Evolutionary conservation across 2,113 vertebrate genomes (phyloP).

Genomic region (Pollimyrus isidori): DNA sequence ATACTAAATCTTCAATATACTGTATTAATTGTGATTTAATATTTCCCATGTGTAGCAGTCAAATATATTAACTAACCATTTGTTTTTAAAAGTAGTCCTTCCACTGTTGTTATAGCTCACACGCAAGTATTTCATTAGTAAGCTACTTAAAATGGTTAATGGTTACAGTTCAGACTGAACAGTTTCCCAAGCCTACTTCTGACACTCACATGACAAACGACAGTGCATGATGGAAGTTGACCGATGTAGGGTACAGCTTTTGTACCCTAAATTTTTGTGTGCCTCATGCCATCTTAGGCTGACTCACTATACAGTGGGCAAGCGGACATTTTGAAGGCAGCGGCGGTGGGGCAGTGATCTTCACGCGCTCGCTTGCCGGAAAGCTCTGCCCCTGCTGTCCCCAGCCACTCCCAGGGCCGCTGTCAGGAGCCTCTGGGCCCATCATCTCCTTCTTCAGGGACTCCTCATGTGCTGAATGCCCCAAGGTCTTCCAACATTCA

Average conservation of each 20-base stretch:
- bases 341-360: not conserved
- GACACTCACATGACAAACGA: not conserved
- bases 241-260: not conserved
- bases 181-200: not conserved
- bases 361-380: constrained; percentile 1
- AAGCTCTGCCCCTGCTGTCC: constrained; percentile 12
- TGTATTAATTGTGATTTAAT: not conserved
- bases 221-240: not conserved
- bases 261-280: not conserved
- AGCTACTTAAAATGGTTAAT: not conserved
- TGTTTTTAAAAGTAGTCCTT: not conserved
- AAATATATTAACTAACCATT: not conserved
- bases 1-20: not conserved
- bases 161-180: not conserved
- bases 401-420: constrained; percentile 24
- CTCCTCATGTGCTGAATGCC: constrained; percentile 24
- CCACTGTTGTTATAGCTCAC: not conserved
- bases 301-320: not conserved
- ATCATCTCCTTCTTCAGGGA: constrained; percentile 28
- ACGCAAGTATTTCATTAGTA: too few relatives aligned
- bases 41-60: not conserved
- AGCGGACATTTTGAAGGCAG: not conserved
- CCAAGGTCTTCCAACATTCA: constrained; percentile 59
- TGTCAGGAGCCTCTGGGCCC: constrained; percentile 35
- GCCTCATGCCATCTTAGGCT: not conserved